Base-by-base conservation (phyloP, 2,888 invertebrate genomes). In the Pimpla rufipes region DNA sequence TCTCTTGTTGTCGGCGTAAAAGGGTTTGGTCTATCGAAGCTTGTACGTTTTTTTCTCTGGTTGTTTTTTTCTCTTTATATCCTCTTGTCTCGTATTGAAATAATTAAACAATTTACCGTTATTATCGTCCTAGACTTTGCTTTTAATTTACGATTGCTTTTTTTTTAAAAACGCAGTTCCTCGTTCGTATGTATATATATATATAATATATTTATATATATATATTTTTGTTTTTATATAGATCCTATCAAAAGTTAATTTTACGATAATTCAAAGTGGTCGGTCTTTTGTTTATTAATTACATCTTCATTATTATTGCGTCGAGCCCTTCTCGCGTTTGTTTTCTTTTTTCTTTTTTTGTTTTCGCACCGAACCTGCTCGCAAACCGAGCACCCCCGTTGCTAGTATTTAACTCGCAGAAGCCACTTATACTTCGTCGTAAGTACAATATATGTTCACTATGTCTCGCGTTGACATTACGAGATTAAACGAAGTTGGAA, bases 201-300 rank as follows among this genome's bases (percentile, higher is more conserved):
- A 67, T 59, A 50, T 64, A 68, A n/a, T 21, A 11, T 79, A 85
- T 77, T 29, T 45, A 70, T 79, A 64, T 84, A 79, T 74, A 74
- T 83, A 3, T 29, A 3, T 29, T 29, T 29, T 29, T 29, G 29
- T 29, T 29, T 29, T 79, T 66, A 79, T 78, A 84, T 85, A 79
- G 70, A 85, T 84, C 59, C 85, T 86, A 86, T 86, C 82, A 83
- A 86, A 86, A 85, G 67, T 84, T 82, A 80, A 83, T 81, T 85
- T 85, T 74, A 78, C 55, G 78, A 82, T 83, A 80, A 76, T 84
- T 81, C 79, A 81, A 81, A 86, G 85, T 86, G 86, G 86, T 86
- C 86, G 84, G 80, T 86, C 82, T 80, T 74, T 76, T 78, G 57
- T 82, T 74, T 55, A 62, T 73, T 71, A 67, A 68, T 81, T 83